Evolutionary conservation across 2,113 vertebrate species (phyloP), one percentile per base, ranked within the genome.

Genomic region (Halcyon malimbica): DNA sequence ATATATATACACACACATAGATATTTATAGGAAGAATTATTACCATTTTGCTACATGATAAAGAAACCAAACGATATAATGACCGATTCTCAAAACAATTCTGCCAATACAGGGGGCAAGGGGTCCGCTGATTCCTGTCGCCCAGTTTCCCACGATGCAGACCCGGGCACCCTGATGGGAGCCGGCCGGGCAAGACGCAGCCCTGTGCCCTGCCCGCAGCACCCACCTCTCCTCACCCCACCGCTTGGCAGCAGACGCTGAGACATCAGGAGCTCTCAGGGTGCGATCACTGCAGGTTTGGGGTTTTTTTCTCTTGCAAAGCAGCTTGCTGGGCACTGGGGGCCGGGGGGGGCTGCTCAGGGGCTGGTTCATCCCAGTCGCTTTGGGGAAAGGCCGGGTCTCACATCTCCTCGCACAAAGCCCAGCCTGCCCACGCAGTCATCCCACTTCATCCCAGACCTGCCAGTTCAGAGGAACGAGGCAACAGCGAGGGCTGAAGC

Each of bases 21-120:
- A 83, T 90, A 92, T n/a, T 89, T 89, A 94, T 51, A 93, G 78
- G 74, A 62, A 91, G 64, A 94, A 85, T 86, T 87, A 88, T 93
- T 83, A 74, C 67, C 50, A 19, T 79, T 94, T 44, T 92, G 62
- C 76, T 94, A 93, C 78, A 63, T 57, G 73, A 76, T 89, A 69
- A 76, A 42, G 87, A 77, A 64, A 53, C 0, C 80, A 53, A 69
- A 84, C 19, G 56, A 68, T 39, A 44, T 83, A 92, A 90, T 62
- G 53, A 95, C 67, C 15, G 0, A 59, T 87, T 95, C 80, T 51
- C n/a, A 60, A 83, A 76, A 79, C 50, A 83, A 78, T 63, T 88
- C 76, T 92, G 59, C 79, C 51, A 46, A 75, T 89, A 80, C 4
- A 6, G 56, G 53, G 74, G 74, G 2, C 65, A 46, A 63, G 35